phyloP scores from a whole-genome alignment of 2,113 vertebrate genomes.

The Callionymus lyra region DNA sequence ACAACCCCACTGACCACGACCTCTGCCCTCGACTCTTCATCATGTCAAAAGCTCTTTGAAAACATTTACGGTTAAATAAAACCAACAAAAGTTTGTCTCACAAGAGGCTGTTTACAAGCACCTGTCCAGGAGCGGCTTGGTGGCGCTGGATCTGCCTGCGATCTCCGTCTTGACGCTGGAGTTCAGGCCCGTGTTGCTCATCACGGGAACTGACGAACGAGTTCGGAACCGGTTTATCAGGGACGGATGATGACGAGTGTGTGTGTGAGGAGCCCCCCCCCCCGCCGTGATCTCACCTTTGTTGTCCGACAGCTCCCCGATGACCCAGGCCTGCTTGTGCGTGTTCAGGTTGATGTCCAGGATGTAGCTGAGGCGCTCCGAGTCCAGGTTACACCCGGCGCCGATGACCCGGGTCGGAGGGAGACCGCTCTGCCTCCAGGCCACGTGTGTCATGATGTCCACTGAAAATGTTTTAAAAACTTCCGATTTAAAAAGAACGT shows the following conservation, averaged over 20 bases:
- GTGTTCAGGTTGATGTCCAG: conserved; percentile 68
- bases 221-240: background rate
- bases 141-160: conserved; percentile 42
- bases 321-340: conserved; percentile 77
- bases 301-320: conserved; percentile 86
- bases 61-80: conserved; percentile 1
- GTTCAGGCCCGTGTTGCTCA: conserved; percentile 53
- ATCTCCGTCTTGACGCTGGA: conserved; percentile 42
- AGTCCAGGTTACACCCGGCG: conserved; percentile 87
- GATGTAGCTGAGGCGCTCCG: conserved; percentile 75
- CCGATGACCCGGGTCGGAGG: conserved; percentile 79
- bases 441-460: conserved; percentile 88
- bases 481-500: background rate
- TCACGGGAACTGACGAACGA: conserved; percentile 70
- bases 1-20: conserved; percentile 90
- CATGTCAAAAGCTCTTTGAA: conserved; percentile 77
- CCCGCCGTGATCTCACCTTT: conserved; percentile 86
- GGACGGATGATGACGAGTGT: conserved; percentile 1
- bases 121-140: conserved; percentile 78
- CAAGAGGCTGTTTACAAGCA: conserved; percentile 34
- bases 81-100: background rate
- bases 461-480: conserved; percentile 61
- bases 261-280: too few relatives aligned
- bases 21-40: conserved; percentile 81
- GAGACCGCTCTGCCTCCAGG: conserved; percentile 86